Conservation (phyloP, 1,140 invertebrate species). For the Saccostrea echinata region DNA sequence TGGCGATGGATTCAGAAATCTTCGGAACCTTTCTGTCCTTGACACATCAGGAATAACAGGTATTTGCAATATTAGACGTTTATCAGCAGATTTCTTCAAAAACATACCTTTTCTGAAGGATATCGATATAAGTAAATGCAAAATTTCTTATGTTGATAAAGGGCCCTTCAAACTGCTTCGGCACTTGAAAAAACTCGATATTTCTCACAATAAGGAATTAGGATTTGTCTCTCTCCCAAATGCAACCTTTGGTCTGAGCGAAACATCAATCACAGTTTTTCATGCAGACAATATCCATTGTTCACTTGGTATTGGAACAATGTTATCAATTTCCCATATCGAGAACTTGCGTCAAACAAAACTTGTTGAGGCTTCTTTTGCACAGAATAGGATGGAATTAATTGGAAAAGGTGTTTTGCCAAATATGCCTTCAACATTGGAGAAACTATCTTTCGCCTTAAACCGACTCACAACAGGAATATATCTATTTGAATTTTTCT, state of each 20-base stretch:
- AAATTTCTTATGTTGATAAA: neutral
- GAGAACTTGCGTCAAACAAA: neutral
- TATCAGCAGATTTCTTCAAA: neutral
- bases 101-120: neutral
- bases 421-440: neutral
- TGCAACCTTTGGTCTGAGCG: neutral
- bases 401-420: neutral
- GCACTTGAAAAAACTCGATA: neutral
- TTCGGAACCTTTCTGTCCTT: neutral
- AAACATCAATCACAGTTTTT: neutral
- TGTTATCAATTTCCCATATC: neutral
- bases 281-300: too few relatives aligned
- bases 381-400: neutral
- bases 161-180: neutral
- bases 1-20: neutral
- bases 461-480: neutral
- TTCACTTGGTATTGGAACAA: neutral
- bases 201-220: conserved; percentile 1
- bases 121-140: neutral
- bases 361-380: neutral
- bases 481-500: neutral
- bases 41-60: neutral
- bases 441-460: neutral
- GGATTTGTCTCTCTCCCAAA: neutral
- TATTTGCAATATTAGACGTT: neutral